Evolutionary conservation across 2,888 invertebrate genomes (phyloP).

Genomic region (Microctonus hyperodae): DNA sequence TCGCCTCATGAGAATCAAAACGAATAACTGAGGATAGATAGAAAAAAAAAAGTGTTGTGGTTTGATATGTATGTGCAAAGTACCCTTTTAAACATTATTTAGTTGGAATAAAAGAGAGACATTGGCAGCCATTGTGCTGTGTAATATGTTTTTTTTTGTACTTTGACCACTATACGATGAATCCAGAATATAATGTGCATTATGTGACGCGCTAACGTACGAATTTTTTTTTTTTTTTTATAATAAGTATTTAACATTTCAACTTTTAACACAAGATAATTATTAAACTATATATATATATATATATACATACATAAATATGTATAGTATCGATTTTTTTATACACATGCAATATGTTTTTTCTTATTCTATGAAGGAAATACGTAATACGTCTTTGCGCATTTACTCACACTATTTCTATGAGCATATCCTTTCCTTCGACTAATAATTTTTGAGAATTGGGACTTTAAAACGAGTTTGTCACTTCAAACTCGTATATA

Average conservation of each 20-base stretch:
- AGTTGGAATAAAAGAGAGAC: slow-evolving; percentile 34
- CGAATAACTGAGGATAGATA: background rate
- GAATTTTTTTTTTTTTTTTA: slow-evolving; percentile 23
- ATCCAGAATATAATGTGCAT: slow-evolving; percentile 3
- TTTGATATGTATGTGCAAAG: background rate
- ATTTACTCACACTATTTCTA: background rate
- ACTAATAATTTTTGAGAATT: background rate
- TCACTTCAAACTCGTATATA: background rate
- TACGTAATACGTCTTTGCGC: slow-evolving; percentile 18
- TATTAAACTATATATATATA: background rate
- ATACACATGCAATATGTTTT: background rate
- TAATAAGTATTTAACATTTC: background rate
- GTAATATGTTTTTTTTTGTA: slow-evolving; percentile 36
- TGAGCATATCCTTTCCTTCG: background rate
- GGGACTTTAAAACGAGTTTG: background rate
- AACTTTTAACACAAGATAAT: background rate
- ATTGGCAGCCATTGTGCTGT: slow-evolving; percentile 37
- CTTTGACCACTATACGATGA: background rate
- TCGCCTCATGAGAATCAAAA: background rate
- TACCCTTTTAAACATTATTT: slow-evolving; percentile 27
- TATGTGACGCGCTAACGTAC: background rate
- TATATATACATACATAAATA: background rate
- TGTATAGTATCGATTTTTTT: background rate
- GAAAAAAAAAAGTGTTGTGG: background rate
- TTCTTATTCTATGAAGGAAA: slow-evolving; percentile 8